Base-by-base conservation (phyloP, 2,797 vertebrate species). In the Danio choprae region DNA sequence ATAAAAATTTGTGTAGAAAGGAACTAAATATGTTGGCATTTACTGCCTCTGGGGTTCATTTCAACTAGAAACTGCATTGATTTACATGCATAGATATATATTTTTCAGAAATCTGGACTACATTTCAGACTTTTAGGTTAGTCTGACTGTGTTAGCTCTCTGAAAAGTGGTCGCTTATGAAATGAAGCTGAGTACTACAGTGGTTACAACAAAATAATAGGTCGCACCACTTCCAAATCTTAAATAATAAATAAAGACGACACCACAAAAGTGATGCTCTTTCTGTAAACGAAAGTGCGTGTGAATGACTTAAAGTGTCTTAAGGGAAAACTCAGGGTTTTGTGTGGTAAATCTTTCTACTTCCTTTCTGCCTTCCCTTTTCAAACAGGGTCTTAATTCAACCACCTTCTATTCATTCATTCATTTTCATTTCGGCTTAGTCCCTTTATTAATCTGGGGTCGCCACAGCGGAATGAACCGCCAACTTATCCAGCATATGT, bases 191-290 rank as follows among this genome's bases (percentile, higher is more conserved):
- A 12, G 60, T 15, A 43, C 72, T 76, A 29, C 38, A 43, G 48
- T 29, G 36, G 68, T 20, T 40, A 56, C 48, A n/a, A 20, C 11
- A 13, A 15, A 62, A 48, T 48, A 29, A 56, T 9, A 20, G 6
- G 8, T 13, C n/a, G 20, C 51, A 77, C 44, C 75, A 48, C 29
- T 68, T 77, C 55, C 29, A 48, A 59, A 77, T 77, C 41, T 38
- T 77, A 38, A 77, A 77, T 68, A 77, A 77, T 77, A 77, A 77
- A 77, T 77, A 65, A 76, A 64, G 74, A 43, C 12, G 63, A 41
- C 20, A 56, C 40, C 74, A 48, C 63, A 77, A 56, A 72, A 77
- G 29, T 40, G 12, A 40, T 20, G 2, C 44, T 53, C 74, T 75
- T 76, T 22, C 74, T 55, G 38, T 22, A 43, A 77, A 67, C 10